Percentiles rank a stretch among this genome's conserved stretches.
Conservation (phyloP, 2,888 invertebrate species). For the Athalia circularis region DNA sequence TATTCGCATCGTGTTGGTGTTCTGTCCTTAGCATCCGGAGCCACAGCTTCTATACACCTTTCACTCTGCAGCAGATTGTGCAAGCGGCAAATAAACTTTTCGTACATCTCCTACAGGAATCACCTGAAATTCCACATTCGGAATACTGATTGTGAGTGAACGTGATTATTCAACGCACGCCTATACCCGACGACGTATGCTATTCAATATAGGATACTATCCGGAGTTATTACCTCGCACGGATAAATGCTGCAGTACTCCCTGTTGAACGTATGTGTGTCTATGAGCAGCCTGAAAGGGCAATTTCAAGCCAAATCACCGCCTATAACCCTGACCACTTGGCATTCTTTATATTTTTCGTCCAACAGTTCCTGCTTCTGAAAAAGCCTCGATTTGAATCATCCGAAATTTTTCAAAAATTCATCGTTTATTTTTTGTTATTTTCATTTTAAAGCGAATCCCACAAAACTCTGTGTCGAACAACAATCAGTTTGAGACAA, state of each 20-base stretch:
- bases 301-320: too few relatives aligned
- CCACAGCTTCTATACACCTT: background rate
- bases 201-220: constrained; percentile 54
- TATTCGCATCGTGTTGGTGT: background rate
- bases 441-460: too few relatives aligned
- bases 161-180: constrained; percentile 49
- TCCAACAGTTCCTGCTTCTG: too few relatives aligned
- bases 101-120: constrained; percentile 15
- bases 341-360: too few relatives aligned
- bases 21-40: background rate
- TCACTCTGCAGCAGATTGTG: background rate
- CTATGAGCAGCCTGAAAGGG: background rate
- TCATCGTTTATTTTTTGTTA: too few relatives aligned
- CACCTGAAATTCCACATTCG: constrained; percentile 14
- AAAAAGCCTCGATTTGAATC: too few relatives aligned
- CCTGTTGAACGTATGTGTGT: background rate
- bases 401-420: too few relatives aligned
- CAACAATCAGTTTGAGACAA: too few relatives aligned
- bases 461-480: too few relatives aligned
- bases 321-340: too few relatives aligned
- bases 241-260: constrained; percentile 46
- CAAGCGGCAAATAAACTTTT: constrained; percentile 5
- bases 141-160: constrained; percentile 48
- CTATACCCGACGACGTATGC: constrained; percentile 49
- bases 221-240: constrained; percentile 57